Evolutionary conservation across 1,140 invertebrate genomes (phyloP).

Genomic region (Diprion similis): DNA sequence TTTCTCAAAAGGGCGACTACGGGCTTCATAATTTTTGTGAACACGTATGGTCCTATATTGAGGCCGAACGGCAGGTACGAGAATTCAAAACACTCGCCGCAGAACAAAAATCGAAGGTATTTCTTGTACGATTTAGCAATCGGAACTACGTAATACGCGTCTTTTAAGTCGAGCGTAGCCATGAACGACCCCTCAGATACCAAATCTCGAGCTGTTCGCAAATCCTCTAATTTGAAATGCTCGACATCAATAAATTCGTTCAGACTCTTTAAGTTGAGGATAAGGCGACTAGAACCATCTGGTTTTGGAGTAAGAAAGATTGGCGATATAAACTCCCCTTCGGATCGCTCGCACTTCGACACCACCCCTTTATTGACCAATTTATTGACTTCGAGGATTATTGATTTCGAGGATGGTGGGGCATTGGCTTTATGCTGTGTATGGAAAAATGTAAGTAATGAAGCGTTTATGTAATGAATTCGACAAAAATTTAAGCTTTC

Average conservation of each 20-base stretch:
- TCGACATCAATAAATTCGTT: constrained; percentile 11
- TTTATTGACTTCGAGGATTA: constrained; percentile 11
- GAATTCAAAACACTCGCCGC: constrained; percentile 9
- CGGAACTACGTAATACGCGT: constrained; percentile 9
- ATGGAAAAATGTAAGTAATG: not conserved
- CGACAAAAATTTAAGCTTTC: not conserved
- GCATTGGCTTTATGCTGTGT: not conserved
- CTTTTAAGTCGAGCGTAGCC: too few relatives aligned
- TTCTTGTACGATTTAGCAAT: not conserved
- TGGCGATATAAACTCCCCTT: constrained; percentile 23
- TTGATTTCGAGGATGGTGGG: not conserved
- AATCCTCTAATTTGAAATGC: constrained; percentile 16
- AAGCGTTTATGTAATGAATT: not conserved
- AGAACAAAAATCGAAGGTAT: constrained; percentile 14
- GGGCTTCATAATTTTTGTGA: constrained; percentile 19
- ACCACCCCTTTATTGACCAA: constrained; percentile 19
- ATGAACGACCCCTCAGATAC: not conserved
- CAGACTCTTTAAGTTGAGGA: constrained; percentile 19
- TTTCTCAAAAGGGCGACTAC: constrained; percentile 23
- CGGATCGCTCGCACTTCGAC: not conserved
- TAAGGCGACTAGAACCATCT: constrained; percentile 17
- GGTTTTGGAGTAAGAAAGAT: constrained; percentile 20
- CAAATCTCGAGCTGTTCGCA: constrained; percentile 9
- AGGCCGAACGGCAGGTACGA: constrained; percentile 15
- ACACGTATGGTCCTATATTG: constrained; percentile 11